Base-by-base conservation (phyloP, 2,888 invertebrate species). In the Anarsia innoxiella region DNA sequence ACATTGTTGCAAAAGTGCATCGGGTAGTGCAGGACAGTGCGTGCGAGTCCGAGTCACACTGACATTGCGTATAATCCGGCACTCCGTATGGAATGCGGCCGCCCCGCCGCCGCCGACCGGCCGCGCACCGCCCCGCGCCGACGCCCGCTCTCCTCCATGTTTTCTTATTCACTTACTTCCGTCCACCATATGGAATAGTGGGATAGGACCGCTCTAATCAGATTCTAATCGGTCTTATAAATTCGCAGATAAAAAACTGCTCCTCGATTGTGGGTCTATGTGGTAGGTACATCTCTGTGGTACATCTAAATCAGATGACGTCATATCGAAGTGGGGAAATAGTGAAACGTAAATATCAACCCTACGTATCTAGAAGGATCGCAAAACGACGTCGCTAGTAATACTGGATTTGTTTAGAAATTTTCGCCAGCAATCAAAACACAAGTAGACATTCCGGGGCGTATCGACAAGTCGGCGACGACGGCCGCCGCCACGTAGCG, bases 51-150 rank as follows among this genome's bases (percentile, higher is more conserved):
- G 52, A 76, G 69, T 72, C 74, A 74, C 74, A 80, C 78, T 83
- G 82, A 83, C 83, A 83, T 82, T 82, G 83, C 79, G 67, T 82
- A 70, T 69, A 74, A 74, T 79, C 82, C 76, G 78, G 77, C 76
- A 83, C 78, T 73, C 74, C 79, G 69, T 71, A 74, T 71, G 83
- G 83, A 84, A 84, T 83, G 84, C 80, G 82, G 83, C 78, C 83
- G 82, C 62, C 53, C 64, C 66, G 65, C 79, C 76, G 66, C 62
- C 62, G 60, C 73, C 56, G 35, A 31, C 40, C 40, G 42, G 42
- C 44, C 53, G 59, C 60, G 54, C 56, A 51, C 55, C 54, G 46
- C 55, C 59, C 59, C 58, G 53, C 57, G 51, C 51, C 58, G 49
- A 53, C 55, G 55, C 57, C 64, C 74, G 62, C 73, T 74, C 69